phyloP scores from a whole-genome alignment of 2,113 vertebrate genomes.

The Psilopogon haemacephalus region DNA sequence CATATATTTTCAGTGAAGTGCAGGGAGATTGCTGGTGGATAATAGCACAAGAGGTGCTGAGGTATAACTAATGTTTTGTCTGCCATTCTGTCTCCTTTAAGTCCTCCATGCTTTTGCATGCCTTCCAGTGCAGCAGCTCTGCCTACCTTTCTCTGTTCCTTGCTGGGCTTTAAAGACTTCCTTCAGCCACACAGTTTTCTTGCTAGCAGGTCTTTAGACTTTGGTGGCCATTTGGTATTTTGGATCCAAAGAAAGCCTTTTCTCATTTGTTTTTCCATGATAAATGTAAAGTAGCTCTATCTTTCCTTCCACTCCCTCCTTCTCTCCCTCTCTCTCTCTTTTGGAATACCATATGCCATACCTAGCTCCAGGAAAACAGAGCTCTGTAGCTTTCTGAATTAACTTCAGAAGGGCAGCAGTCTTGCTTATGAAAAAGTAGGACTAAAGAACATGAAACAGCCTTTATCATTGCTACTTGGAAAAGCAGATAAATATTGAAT shows the following conservation, averaged over 20 bases:
- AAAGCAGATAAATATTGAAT: conserved; percentile 62
- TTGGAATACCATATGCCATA: background rate
- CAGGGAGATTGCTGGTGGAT: background rate
- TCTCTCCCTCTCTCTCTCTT: background rate
- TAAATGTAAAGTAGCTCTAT: conserved; percentile 50
- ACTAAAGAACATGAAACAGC: conserved; percentile 22
- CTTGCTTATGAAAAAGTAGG: conserved; percentile 55
- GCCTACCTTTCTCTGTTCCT: background rate
- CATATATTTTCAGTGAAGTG: background rate
- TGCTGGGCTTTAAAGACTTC: background rate
- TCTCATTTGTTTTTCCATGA: background rate
- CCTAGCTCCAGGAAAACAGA: background rate
- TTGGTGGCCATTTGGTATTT: conserved; percentile 51
- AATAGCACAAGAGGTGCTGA: background rate
- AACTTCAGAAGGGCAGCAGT: conserved; percentile 59
- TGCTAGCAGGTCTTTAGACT: conserved; percentile 22
- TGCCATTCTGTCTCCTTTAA: background rate
- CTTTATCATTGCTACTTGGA: conserved; percentile 75
- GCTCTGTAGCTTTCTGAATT: conserved; percentile 43
- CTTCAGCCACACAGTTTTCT: background rate
- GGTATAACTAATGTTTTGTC: background rate
- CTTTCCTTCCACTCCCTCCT: too few species aligned
- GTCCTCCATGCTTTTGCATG: background rate
- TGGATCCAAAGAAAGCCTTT: conserved; percentile 31
- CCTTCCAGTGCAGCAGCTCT: background rate